Conservation (phyloP, 2,888 invertebrate species). For the Leucophora obtusa region DNA sequence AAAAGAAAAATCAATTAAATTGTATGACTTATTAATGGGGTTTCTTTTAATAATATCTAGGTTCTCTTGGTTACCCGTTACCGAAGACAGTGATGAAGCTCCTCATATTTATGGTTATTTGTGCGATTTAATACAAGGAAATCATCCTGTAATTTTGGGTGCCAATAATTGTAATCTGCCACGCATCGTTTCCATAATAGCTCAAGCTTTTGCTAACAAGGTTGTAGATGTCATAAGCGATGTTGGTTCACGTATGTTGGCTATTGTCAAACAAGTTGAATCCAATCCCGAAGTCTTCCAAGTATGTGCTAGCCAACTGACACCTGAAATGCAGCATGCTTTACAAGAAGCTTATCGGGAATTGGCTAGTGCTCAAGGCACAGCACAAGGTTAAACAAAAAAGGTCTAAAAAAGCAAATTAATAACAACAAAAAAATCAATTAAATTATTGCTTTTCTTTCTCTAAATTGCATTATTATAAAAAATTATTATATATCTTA, state of each 20-base stretch:
- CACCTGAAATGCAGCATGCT: slow-evolving; percentile 90
- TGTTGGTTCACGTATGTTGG: slow-evolving; percentile 88
- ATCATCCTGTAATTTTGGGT: slow-evolving; percentile 92
- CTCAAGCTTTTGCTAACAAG: slow-evolving; percentile 92
- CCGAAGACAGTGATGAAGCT: slow-evolving; percentile 97
- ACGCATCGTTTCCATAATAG: slow-evolving; percentile 90
- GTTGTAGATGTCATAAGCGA: slow-evolving; percentile 88
- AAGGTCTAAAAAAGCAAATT: background rate
- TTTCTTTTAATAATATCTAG: slow-evolving; percentile 74
- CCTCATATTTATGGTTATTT: slow-evolving; percentile 96
- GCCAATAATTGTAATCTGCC: slow-evolving; percentile 93
- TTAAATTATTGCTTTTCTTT: slow-evolving; percentile 53
- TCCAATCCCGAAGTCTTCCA: slow-evolving; percentile 88
- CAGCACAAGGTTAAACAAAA: slow-evolving; percentile 58
- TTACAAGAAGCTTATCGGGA: slow-evolving; percentile 84
- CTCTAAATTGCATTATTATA: slow-evolving; percentile 55
- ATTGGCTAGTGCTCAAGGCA: slow-evolving; percentile 68
- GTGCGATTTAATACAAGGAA: slow-evolving; percentile 95
- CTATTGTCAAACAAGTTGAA: slow-evolving; percentile 93
- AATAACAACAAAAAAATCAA: slow-evolving; percentile 15
- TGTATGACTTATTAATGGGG: background rate
- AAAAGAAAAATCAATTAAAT: background rate
- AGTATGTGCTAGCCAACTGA: slow-evolving; percentile 87
- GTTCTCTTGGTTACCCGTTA: slow-evolving; percentile 96
- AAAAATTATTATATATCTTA: slow-evolving; percentile 50